phyloP scores from a whole-genome alignment of 2,888 invertebrate genomes.

The Melieria omissa region DNA sequence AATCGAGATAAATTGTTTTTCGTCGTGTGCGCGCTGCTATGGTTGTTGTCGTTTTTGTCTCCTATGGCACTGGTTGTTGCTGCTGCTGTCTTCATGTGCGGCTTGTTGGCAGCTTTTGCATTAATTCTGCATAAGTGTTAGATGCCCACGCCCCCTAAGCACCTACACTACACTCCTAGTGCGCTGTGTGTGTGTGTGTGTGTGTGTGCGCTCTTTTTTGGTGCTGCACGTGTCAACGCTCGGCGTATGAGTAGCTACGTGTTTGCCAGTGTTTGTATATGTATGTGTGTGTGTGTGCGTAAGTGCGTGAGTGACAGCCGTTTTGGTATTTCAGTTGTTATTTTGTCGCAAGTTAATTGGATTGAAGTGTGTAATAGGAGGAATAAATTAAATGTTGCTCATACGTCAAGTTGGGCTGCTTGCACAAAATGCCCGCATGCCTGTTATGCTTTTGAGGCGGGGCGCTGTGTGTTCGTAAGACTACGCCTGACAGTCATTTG shows the following conservation, averaged over 20 bases:
- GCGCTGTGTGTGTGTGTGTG: too few relatives aligned
- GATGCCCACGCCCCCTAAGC: too few relatives aligned
- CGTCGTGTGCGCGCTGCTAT: neutral
- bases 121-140: too few relatives aligned
- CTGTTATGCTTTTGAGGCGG: neutral
- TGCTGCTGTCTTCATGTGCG: too few relatives aligned
- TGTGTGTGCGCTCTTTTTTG: neutral
- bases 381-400: constrained; percentile 20
- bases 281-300: too few relatives aligned
- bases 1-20: constrained; percentile 24
- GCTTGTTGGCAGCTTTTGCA: too few relatives aligned
- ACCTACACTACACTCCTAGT: too few relatives aligned
- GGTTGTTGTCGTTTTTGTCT: neutral
- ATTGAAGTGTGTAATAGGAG: constrained; percentile 3
- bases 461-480: neutral
- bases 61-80: too few relatives aligned
- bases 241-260: neutral
- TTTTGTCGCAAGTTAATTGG: constrained; percentile 6
- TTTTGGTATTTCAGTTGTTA: too few relatives aligned
- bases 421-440: too few relatives aligned
- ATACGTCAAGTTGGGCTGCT: constrained; percentile 12
- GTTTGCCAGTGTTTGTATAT: neutral
- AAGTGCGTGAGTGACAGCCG: too few relatives aligned
- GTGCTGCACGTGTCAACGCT: neutral
- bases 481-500: too few relatives aligned